Evolutionary conservation across 2,888 invertebrate genomes (phyloP).

Genomic region (Aricia artaxerxes): DNA sequence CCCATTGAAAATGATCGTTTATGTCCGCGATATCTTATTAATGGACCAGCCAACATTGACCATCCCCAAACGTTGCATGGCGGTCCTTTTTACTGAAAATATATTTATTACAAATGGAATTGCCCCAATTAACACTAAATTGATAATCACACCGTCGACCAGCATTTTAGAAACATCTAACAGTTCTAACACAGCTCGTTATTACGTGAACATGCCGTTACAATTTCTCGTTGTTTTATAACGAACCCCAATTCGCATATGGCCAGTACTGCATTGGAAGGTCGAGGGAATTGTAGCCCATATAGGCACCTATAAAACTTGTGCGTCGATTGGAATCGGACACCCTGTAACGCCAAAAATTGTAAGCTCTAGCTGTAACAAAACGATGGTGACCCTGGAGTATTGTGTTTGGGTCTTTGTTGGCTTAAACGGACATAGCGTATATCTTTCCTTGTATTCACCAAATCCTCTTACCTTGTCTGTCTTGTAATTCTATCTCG

Average conservation of each 20-base stretch:
- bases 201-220: slow-evolving; percentile 40
- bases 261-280: slow-evolving; percentile 81
- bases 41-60: not conserved
- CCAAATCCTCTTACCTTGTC: slow-evolving; percentile 79
- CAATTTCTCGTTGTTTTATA: slow-evolving; percentile 57
- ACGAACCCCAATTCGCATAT: slow-evolving; percentile 83
- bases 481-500: slow-evolving; percentile 84
- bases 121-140: not conserved
- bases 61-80: not conserved
- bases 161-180: not conserved
- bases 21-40: not conserved
- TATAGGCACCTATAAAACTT: slow-evolving; percentile 70
- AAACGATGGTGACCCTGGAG: slow-evolving; percentile 68
- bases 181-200: slow-evolving; percentile 24
- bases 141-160: not conserved
- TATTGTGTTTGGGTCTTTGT: slow-evolving; percentile 41
- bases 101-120: not conserved
- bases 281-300: slow-evolving; percentile 79
- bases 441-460: not conserved
- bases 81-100: not conserved
- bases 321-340: slow-evolving; percentile 60
- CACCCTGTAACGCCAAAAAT: slow-evolving; percentile 81
- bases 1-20: not conserved
- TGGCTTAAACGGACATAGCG: not conserved
- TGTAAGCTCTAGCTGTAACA: slow-evolving; percentile 80